Conservation (phyloP, 2,888 invertebrate genomes). For the Hydriomena furcata region DNA sequence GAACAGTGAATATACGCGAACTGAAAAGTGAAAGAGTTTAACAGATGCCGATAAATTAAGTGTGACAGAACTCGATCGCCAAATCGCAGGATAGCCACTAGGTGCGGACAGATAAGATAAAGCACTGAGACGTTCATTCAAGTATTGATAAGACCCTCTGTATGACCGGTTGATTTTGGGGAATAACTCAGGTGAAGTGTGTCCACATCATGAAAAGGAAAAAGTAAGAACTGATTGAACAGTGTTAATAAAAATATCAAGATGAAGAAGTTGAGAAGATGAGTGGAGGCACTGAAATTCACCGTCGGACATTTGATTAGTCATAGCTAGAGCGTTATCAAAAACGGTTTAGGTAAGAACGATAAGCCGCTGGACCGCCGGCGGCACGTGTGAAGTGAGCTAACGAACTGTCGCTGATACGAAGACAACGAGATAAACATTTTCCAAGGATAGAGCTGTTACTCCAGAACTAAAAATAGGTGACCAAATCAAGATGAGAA, state of each 20-base stretch:
- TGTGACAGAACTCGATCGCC: conserved; percentile 59
- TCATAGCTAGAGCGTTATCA: conserved; percentile 71
- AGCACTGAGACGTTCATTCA: conserved; percentile 69
- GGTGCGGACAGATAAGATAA: conserved; percentile 77
- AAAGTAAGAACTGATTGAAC: conserved; percentile 60
- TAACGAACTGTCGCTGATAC: conserved; percentile 67
- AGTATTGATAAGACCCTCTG: conserved; percentile 74
- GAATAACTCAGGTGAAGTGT: conserved; percentile 58
- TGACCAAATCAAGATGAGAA: conserved; percentile 94
- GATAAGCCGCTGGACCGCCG: conserved; percentile 78
- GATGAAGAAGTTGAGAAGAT: conserved; percentile 66
- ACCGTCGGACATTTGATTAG: conserved; percentile 72
- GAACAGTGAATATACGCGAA: conserved; percentile 61
- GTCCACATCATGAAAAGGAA: conserved; percentile 75
- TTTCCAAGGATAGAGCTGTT: conserved; percentile 69
- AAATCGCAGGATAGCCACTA: conserved; percentile 72
- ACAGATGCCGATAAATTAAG: conserved; percentile 53
- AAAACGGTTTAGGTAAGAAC: conserved; percentile 65
- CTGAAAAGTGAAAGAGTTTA: conserved; percentile 68
- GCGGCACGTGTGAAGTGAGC: conserved; percentile 78
- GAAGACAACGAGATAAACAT: conserved; percentile 68
- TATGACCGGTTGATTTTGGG: conserved; percentile 70
- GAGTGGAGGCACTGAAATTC: conserved; percentile 58
- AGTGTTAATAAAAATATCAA: conserved; percentile 42
- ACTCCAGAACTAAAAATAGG: conserved; percentile 80